These are phyloP conservation scores for Paracanthobrama guichenoti DNA, from an alignment of 2,113 vertebrate species.

Conservation along the genomic window DNA sequence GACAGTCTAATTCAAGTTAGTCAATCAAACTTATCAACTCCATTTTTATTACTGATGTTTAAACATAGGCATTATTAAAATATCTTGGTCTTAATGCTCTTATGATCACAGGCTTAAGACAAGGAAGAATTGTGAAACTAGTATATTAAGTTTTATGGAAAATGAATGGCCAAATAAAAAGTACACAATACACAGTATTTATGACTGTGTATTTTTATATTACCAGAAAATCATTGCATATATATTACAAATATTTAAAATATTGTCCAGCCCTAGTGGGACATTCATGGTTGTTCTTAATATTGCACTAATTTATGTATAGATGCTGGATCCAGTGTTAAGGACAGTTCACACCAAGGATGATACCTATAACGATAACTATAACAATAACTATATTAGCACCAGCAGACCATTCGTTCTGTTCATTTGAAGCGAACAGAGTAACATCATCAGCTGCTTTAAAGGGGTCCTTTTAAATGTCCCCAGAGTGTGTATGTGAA, in stretches of 20 bases:
- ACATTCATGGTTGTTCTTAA: background rate
- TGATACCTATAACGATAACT: too few species aligned
- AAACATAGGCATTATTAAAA: background rate
- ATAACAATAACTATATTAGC: too few species aligned
- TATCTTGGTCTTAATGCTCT: background rate
- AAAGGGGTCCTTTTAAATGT: too few species aligned
- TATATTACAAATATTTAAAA: background rate
- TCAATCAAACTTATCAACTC: background rate
- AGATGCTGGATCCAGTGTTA: background rate
- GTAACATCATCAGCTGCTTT: too few species aligned
- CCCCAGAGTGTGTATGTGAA: too few species aligned
- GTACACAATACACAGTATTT: too few species aligned
- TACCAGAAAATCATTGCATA: background rate
- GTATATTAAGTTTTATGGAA: background rate
- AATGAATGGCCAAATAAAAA: too few species aligned
- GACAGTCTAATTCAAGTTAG: background rate
- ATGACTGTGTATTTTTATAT: too few species aligned
- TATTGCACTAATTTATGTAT: background rate
- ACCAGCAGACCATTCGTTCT: too few species aligned
- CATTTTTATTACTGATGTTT: background rate
- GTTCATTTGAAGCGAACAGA: too few species aligned
- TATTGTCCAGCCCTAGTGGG: background rate
- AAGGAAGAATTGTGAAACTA: background rate
- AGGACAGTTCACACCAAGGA: too few species aligned
- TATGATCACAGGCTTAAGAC: background rate